Evolutionary conservation across 2,888 invertebrate genomes (phyloP), one percentile per base, ranked within the genome.

Genomic region (Ditylenchus weischeri): DNA sequence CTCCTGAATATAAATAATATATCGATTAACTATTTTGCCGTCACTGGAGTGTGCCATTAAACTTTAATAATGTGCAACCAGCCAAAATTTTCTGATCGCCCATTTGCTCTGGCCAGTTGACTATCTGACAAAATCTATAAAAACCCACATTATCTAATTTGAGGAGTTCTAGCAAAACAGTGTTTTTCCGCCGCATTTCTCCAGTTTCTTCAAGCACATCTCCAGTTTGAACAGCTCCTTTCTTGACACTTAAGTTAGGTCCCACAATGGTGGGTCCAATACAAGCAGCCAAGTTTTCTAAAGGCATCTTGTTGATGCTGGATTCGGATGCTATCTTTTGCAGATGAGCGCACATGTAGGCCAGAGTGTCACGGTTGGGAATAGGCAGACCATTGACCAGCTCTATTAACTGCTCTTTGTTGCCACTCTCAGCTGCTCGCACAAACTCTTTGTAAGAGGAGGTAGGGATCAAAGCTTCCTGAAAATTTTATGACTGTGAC

Each of bases 241-340:
- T 60, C 49, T 57, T 43, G 21, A 62, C 49, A 48, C 57, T 49
- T 29, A 43, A 18, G 47, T 36, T 43, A n/a, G 67, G 92, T 0
- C 95, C 95, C 29, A 96, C 90, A 62, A 96, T 87, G 0, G 93
- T 94, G 1, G 95, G 95, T 0, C 91, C 95, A 85, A 96, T 93
- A 43, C 95, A 89, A 83, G 90, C 90, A 0, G 93, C 89, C 77
- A 98, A 86, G 86, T 93, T 95, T 73, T 88, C 88, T 29, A 89
- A 86, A 0, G 91, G 90, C 96, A 98, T 98, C 86, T 91, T 91
- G 75, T 92, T 91, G 62, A 66, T 60, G 18, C 48, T 50, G 8
- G 66, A 50, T 51, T 63, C 21, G 36, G 38, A 29, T 5, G 74
- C 70, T 21, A 90, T 90, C 87, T 88, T 77, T 84, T 92, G 91